Conservation (phyloP, 2,888 invertebrate genomes). For the Hetaerina titia region DNA sequence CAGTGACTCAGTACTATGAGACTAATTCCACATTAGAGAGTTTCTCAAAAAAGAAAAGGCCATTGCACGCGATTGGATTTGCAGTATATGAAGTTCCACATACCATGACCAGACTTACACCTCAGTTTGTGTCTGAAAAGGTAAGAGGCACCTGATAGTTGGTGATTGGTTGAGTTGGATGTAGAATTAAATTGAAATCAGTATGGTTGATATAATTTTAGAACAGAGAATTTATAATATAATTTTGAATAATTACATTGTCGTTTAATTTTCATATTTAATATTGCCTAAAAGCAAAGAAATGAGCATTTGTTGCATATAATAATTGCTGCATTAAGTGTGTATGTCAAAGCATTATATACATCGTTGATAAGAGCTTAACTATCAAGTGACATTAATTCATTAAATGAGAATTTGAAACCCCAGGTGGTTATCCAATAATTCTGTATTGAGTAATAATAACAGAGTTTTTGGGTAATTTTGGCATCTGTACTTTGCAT, state of each 20-base stretch:
- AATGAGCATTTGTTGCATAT: too few relatives aligned
- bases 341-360: not conserved
- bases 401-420: not conserved
- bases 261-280: too few relatives aligned
- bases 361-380: not conserved
- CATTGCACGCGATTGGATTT: conserved; percentile 84
- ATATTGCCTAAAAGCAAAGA: too few relatives aligned
- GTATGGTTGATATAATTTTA: too few relatives aligned
- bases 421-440: not conserved
- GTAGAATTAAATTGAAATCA: too few relatives aligned
- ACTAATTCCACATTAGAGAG: conserved; percentile 74
- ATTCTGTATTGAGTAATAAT: not conserved
- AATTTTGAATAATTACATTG: too few relatives aligned
- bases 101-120: conserved; percentile 81
- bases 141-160: conserved; percentile 73
- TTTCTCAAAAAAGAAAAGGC: conserved; percentile 78
- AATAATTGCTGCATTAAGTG: too few relatives aligned
- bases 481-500: too few relatives aligned
- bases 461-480: not conserved
- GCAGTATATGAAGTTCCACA: conserved; percentile 85
- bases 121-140: conserved; percentile 82
- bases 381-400: not conserved
- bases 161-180: too few relatives aligned
- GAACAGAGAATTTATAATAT: too few relatives aligned
- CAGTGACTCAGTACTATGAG: conserved; percentile 84